Base-by-base conservation (phyloP, 2,888 invertebrate genomes). In the Melangyna quadrimaculata region DNA sequence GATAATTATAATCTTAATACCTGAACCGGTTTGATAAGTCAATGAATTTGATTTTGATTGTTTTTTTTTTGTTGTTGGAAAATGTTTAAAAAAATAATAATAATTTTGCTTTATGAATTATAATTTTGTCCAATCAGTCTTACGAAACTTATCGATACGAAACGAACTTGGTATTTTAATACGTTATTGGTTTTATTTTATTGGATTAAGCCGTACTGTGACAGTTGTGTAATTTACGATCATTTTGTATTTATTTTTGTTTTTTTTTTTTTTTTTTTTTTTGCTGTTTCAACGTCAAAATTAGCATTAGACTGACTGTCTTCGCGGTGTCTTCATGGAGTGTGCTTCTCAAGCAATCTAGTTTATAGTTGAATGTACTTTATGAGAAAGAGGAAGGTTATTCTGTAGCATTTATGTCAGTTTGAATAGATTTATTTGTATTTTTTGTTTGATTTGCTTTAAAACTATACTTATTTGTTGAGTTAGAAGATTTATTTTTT, bases 51-150 rank as follows among this genome's bases (percentile, higher is more conserved):
- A 27, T 27, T 51, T 14, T 0, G 8, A 27, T 51, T 51, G 51
- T 51, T 27, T 24, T 51, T 51, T 14, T 51, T 51, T 48, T 43
- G 22, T 40, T 59, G 48, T 57, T 43, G 37, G 17, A 29, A 19
- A 27, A 17, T 75, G 29, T 57, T 17, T 14, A 61, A 43, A 71
- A 37, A 59, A 77, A 24, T 51, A 59, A 29, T 59, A 48, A 67
- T 55, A 53, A 59, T 35, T 12, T 35, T 0, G 37, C 14, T 22
- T 17, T 59, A 59, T 59, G 59, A 59, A 59, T 59, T 61, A 55
- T 77, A 63, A 19, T 48, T 35, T 48, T 81, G 22, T 35, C 37
- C 43, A 73, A 69, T 83, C 78, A 83, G 83, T 78, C 78, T 78
- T 74, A 78, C 78, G 74, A 83, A 65, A 70, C 43, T 63, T 45